phyloP scores from a whole-genome alignment of 1,140 invertebrate genomes.

The Lethrus apterus region DNA sequence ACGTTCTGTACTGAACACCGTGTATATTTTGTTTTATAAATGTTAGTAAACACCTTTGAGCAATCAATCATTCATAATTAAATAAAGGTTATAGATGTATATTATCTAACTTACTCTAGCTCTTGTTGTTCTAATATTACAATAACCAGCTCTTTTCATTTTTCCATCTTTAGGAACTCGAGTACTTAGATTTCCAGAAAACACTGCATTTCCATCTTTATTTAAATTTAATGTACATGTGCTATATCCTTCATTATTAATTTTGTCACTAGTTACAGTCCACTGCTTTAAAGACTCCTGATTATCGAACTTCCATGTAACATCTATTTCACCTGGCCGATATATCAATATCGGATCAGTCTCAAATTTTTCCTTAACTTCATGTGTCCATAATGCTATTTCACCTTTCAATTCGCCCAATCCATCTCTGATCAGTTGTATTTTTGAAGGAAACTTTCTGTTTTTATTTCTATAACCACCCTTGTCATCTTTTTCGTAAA shows the following conservation, averaged over 20 bases:
- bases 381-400: constrained; percentile 56
- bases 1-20: background rate
- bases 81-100: constrained; percentile 2
- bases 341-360: constrained; percentile 52
- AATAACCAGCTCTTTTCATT: constrained; percentile 67
- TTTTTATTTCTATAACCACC: constrained; percentile 51
- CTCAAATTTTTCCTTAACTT: constrained; percentile 57
- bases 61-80: background rate
- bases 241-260: constrained; percentile 75
- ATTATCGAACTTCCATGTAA: constrained; percentile 61
- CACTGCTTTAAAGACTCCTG: constrained; percentile 61
- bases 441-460: constrained; percentile 42
- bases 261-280: constrained; percentile 66
- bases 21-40: background rate
- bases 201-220: constrained; percentile 61
- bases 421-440: constrained; percentile 51
- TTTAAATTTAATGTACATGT: constrained; percentile 57
- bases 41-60: background rate
- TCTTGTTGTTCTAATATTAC: constrained; percentile 61
- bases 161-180: constrained; percentile 72
- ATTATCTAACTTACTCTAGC: constrained; percentile 46
- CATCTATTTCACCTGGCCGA: constrained; percentile 57
- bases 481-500: constrained; percentile 47
- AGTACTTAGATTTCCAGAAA: constrained; percentile 56
- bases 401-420: constrained; percentile 59